Evolutionary conservation across 2,888 invertebrate genomes (phyloP).

Genomic region (Philereme vetulata): DNA sequence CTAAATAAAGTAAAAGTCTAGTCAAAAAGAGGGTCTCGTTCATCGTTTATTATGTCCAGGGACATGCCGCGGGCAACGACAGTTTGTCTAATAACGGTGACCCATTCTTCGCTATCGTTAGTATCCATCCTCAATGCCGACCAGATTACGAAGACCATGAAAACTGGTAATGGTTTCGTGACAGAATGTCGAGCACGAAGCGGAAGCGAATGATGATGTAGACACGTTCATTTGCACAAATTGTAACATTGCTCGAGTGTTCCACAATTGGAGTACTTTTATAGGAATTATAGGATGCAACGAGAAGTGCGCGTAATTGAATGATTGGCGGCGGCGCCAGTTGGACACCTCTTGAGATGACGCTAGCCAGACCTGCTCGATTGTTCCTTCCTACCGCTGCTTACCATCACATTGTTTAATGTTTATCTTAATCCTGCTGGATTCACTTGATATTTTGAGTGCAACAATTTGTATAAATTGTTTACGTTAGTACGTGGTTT

Average conservation of each 20-base stretch:
- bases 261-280: slow-evolving; percentile 57
- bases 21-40: slow-evolving; percentile 8
- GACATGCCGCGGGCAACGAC: slow-evolving; percentile 4
- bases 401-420: slow-evolving; percentile 57
- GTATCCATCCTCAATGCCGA: slow-evolving; percentile 2
- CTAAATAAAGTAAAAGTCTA: slow-evolving; percentile 15
- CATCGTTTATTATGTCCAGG: slow-evolving; percentile 10
- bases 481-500: slow-evolving; percentile 1
- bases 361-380: slow-evolving; percentile 56
- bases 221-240: slow-evolving; percentile 44
- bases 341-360: slow-evolving; percentile 70
- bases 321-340: slow-evolving; percentile 74
- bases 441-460: slow-evolving; percentile 15
- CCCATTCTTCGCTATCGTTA: slow-evolving; percentile 4
- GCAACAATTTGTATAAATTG: slow-evolving; percentile 14
- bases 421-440: slow-evolving; percentile 38
- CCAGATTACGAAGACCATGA: slow-evolving; percentile 9
- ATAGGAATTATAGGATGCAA: slow-evolving; percentile 45
- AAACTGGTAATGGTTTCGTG: slow-evolving; percentile 17
- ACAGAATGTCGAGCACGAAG: slow-evolving; percentile 28
- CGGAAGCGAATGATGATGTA: slow-evolving; percentile 38
- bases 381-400: slow-evolving; percentile 57
- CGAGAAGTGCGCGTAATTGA: slow-evolving; percentile 64
- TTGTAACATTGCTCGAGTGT: slow-evolving; percentile 50
- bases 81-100: slow-evolving; percentile 7